Evolutionary conservation across 2,113 vertebrate species (phyloP), one percentile per base, ranked within the genome.

Genomic region (Numida meleagris): DNA sequence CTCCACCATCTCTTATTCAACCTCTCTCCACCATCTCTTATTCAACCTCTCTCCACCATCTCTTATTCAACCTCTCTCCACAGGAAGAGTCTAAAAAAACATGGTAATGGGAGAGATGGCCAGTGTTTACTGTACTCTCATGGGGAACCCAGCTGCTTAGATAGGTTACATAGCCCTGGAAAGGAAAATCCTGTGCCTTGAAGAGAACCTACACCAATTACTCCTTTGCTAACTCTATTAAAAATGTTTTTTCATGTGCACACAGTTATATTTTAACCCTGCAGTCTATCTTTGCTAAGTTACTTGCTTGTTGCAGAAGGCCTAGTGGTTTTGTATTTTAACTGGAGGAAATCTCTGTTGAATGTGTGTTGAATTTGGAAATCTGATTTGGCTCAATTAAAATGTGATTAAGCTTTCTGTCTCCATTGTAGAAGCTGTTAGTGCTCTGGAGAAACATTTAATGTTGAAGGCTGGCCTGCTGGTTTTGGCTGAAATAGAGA

Each of bases 401-500:
- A 96, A 91, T 57, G 82, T n/a, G 84, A 96, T 97, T 95, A 96
- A 79, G 90, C 61, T 93, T 95, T 95, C 86, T 95, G 95, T 95
- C 96, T 97, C 95, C 91, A 66, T 81, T 85, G 91, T n/a, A 65
- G 80, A 85, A 90, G 43, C 80, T 82, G 31, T 29, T 17, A 94
- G 75, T 80, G 72, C 90, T 89, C 96, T 95, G 89, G 91, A 96
- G 95, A 93, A 84, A 55, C 33, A 10, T 93, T 96, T 89, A 81
- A 94, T 85, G 83, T 65, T 86, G 90, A 94, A 95, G 88, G 43
- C 86, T 93, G 92, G 89, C 82, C 70, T 88, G 96, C 91, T 96
- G 94, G 43, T 93, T 89, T 96, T 97, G 95, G 95, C 95, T 90
- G 71, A 42, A 88, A 65, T 7, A 68, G 85, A 68, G 79, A 53